phyloP scores from a whole-genome alignment of 1,140 invertebrate species.

The Drosophila bocqueti region DNA sequence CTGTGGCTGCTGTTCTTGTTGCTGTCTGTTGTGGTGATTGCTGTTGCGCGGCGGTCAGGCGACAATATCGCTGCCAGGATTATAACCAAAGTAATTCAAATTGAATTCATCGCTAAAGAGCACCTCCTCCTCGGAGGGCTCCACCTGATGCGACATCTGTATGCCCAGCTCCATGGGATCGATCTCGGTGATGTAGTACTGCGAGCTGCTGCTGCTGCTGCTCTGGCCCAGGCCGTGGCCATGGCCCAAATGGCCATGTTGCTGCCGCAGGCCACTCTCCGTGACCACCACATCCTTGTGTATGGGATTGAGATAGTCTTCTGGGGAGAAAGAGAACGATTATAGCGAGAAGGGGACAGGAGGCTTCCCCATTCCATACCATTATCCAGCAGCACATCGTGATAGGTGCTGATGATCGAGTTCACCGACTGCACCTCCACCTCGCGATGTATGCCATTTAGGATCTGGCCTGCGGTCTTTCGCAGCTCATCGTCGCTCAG shows the following conservation, averaged over 20 bases:
- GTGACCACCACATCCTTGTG: slow-evolving; percentile 85
- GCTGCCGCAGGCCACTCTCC: slow-evolving; percentile 83
- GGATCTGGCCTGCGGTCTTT: slow-evolving; percentile 85
- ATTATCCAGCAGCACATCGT: slow-evolving; percentile 80
- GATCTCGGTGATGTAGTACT: slow-evolving; percentile 84
- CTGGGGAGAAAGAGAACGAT: neutral
- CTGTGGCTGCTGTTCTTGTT: slow-evolving; percentile 18
- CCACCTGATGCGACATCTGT: slow-evolving; percentile 77
- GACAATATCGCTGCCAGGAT: slow-evolving; percentile 81
- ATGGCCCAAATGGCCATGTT: slow-evolving; percentile 29
- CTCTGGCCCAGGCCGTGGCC: slow-evolving; percentile 1
- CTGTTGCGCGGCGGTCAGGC: slow-evolving; percentile 71
- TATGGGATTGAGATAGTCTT: slow-evolving; percentile 86
- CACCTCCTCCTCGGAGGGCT: slow-evolving; percentile 79
- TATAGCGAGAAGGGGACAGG: neutral
- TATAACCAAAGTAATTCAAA: slow-evolving; percentile 84
- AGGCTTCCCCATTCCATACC: slow-evolving; percentile 51
- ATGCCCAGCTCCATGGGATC: slow-evolving; percentile 85
- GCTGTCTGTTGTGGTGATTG: slow-evolving; percentile 9
- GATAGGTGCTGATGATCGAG: slow-evolving; percentile 80
- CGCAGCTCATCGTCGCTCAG: slow-evolving; percentile 80
- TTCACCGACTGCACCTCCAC: slow-evolving; percentile 85
- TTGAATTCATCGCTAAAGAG: slow-evolving; percentile 84
- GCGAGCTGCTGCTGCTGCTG: slow-evolving; percentile 46
- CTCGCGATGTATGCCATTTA: slow-evolving; percentile 85